phyloP scores from a whole-genome alignment of 2,797 vertebrate species.

The Kryptopterus vitreolus region DNA sequence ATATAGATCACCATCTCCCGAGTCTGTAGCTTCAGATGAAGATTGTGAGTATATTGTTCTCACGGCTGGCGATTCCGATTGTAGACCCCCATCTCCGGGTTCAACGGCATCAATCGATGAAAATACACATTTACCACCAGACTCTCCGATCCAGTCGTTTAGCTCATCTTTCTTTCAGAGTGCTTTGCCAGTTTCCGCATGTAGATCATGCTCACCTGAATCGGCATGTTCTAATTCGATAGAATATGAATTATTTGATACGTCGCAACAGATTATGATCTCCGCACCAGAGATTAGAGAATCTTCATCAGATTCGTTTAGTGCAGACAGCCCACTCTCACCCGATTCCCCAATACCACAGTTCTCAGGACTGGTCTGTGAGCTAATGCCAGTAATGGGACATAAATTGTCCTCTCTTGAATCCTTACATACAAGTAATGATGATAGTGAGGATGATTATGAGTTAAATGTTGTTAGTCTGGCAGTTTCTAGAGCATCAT shows the following conservation, averaged over 20 bases:
- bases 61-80: not conserved
- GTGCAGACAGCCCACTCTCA: conserved; percentile 60
- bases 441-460: conserved; percentile 41
- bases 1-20: conserved; percentile 26
- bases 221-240: not conserved
- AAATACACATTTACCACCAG: conserved; percentile 14
- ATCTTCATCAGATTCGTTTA: conserved; percentile 66
- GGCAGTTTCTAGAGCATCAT: conserved; percentile 34
- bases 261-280: conserved; percentile 51
- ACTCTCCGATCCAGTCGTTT: conserved; percentile 35
- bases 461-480: conserved; percentile 27
- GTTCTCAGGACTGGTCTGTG: conserved; percentile 18
- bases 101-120: conserved; percentile 25
- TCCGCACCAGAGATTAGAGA: conserved; percentile 51
- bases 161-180: not conserved
- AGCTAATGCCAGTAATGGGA: conserved; percentile 22
- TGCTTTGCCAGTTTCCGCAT: not conserved
- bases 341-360: conserved; percentile 55
- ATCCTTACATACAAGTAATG: conserved; percentile 56
- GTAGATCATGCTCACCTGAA: not conserved
- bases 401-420: conserved; percentile 59
- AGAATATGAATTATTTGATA: not conserved
- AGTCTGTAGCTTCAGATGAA: conserved; percentile 31
- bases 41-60: conserved; percentile 22
- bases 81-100: conserved; percentile 11